Evolutionary conservation across 92 coral and sea anemone genomes (phyloP).

Genomic region (Muricea muricata): DNA sequence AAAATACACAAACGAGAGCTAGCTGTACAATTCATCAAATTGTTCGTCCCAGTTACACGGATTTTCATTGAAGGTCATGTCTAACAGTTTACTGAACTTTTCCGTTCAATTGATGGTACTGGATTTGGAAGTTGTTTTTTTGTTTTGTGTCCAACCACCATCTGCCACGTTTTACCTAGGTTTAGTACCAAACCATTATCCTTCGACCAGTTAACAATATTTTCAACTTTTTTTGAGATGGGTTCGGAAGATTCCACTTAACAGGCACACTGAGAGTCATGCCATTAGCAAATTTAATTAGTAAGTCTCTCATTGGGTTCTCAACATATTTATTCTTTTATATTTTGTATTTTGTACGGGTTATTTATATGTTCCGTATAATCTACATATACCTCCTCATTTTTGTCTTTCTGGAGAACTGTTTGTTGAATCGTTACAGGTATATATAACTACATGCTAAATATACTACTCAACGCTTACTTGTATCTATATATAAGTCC

Average conservation of each 20-base stretch:
- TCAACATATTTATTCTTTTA: too few relatives aligned
- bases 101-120: slow-evolving; percentile 43
- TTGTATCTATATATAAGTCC: too few relatives aligned
- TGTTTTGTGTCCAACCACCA: slow-evolving; percentile 44
- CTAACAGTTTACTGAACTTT: slow-evolving; percentile 44
- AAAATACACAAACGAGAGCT: slow-evolving; percentile 45
- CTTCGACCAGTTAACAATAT: slow-evolving; percentile 27
- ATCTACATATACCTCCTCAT: too few relatives aligned
- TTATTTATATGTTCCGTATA: too few relatives aligned
- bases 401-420: too few relatives aligned
- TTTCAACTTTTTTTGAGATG: neutral
- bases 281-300: slow-evolving; percentile 34
- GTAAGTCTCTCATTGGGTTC: neutral
- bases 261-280: slow-evolving; percentile 32
- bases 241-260: neutral
- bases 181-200: slow-evolving; percentile 46
- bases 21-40: slow-evolving; percentile 52
- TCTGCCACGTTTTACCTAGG: slow-evolving; percentile 45
- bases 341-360: too few relatives aligned
- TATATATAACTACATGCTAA: too few relatives aligned
- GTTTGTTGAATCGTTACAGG: too few relatives aligned
- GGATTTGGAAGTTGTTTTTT: slow-evolving; percentile 45
- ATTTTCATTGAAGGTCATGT: slow-evolving; percentile 45
- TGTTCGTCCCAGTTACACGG: slow-evolving; percentile 56
- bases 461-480: too few relatives aligned